Base-by-base conservation (phyloP, 2,888 invertebrate genomes). In the Synergus itoensis region DNA sequence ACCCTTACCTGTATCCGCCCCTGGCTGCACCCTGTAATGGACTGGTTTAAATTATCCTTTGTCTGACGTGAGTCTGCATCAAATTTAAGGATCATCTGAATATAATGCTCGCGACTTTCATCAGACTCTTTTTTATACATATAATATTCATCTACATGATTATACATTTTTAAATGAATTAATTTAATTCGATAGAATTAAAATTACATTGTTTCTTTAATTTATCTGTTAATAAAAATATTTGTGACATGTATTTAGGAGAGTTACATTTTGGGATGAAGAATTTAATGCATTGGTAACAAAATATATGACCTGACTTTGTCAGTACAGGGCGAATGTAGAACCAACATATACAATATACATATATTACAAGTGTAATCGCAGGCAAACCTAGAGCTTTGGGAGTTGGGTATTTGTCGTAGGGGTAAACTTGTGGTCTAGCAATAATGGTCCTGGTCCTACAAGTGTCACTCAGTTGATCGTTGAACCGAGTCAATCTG, bases 381-480 rank as follows among this genome's bases (percentile, higher is more conserved):
- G 53, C 48, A 73, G n/a, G n/a, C 36, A 53, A 53, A 53, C 36
- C 45, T 28, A 36, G 36, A 48, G 53, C n/a, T 48, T 4, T 36
- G 73, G 36, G 53, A 73, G 48, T 36, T 73, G 53, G 73, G 45
- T 53, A 73, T 53, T 73, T 73, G 73, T 73, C 53, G 48, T 73
- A 53, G 73, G n/a, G 53, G 73, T 53, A 48, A 73, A 73, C 73
- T 53, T 73, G 53, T 36, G 48, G 73, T 73, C 73, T 36, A 36
- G n/a, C 48, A 73, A 73, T 73, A 73, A 73, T 73, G 73, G 73
- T 36, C n/a, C 53, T 73, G 48, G 48, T 53, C n/a, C 45, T 73
- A 73, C 73, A 40, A 73, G 73, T 73, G 73, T 73, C 73, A 73
- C 73, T 73, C 73, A 73, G 73, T 53, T 73, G 73, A 73, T 73